A percentile compares a stretch with the other conserved stretches of the same genome.
These are phyloP conservation scores for Agrypnus murinus DNA, from an alignment of 2,888 invertebrate genomes.

Conservation along the genomic window DNA sequence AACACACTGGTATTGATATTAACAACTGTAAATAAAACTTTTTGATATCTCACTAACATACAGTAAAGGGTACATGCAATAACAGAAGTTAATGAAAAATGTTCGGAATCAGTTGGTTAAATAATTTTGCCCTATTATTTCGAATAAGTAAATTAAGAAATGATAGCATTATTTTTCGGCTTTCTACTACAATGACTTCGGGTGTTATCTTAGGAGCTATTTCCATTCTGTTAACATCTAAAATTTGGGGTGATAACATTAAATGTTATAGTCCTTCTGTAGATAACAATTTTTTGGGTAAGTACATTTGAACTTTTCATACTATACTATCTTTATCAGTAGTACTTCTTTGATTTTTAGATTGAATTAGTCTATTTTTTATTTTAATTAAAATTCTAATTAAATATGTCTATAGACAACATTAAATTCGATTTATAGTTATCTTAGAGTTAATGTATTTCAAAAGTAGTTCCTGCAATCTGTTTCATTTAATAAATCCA, in stretches of 20 bases:
- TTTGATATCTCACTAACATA: background rate
- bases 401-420: too few relatives aligned
- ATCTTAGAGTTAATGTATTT: conserved; percentile 11
- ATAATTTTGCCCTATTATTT: conserved; percentile 14
- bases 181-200: conserved; percentile 42
- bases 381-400: too few relatives aligned
- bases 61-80: background rate
- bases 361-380: too few relatives aligned
- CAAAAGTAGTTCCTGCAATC: conserved; percentile 3
- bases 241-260: conserved; percentile 50
- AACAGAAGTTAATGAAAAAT: conserved; percentile 2
- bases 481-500: conserved; percentile 1
- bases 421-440: too few relatives aligned
- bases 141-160: background rate
- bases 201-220: conserved; percentile 46
- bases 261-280: conserved; percentile 10
- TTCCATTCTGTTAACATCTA: conserved; percentile 45
- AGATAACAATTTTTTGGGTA: conserved; percentile 36
- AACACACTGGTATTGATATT: background rate
- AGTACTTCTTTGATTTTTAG: too few relatives aligned
- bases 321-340: too few relatives aligned
- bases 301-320: background rate
- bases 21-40: background rate
- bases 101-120: conserved; percentile 24
- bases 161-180: conserved; percentile 26